Conservation (phyloP, 2,797 vertebrate genomes). For the Pagetopsis macropterus region DNA sequence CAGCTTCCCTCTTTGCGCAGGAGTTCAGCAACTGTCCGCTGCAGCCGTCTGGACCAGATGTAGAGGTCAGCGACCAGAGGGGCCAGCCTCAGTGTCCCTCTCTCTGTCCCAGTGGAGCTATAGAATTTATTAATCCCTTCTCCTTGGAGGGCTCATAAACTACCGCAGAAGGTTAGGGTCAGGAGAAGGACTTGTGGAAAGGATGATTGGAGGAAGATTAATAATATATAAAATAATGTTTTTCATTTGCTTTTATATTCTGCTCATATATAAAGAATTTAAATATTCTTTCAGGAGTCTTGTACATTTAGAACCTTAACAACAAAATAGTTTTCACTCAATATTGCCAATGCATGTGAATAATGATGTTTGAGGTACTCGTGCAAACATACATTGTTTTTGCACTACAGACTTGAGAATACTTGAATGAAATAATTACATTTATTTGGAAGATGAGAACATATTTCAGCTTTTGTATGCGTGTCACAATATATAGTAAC, state of each 20-base stretch:
- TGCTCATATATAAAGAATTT: not conserved
- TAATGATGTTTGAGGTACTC: not conserved
- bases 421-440: not conserved
- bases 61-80: slow-evolving; percentile 66
- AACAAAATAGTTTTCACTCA: not conserved
- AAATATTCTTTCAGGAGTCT: slow-evolving; percentile 11
- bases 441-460: not conserved
- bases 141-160: slow-evolving; percentile 71
- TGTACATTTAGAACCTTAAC: slow-evolving; percentile 4
- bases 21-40: slow-evolving; percentile 69
- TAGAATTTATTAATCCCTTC: slow-evolving; percentile 76
- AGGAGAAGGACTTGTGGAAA: slow-evolving; percentile 20
- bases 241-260: slow-evolving; percentile 31
- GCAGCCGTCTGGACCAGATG: slow-evolving; percentile 75
- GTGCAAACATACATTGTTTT: not conserved
- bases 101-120: slow-evolving; percentile 64
- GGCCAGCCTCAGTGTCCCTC: slow-evolving; percentile 67
- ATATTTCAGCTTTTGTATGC: not conserved
- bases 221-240: slow-evolving; percentile 30
- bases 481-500: not conserved
- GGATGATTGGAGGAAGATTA: slow-evolving; percentile 31
- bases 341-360: not conserved
- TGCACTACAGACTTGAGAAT: not conserved
- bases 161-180: slow-evolving; percentile 56
- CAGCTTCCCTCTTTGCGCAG: slow-evolving; percentile 47